Percentiles rank a stretch among this genome's conserved stretches.
Evolutionary conservation across 2,113 vertebrate species (phyloP).

Genomic region (Gopherus flavomarginatus): DNA sequence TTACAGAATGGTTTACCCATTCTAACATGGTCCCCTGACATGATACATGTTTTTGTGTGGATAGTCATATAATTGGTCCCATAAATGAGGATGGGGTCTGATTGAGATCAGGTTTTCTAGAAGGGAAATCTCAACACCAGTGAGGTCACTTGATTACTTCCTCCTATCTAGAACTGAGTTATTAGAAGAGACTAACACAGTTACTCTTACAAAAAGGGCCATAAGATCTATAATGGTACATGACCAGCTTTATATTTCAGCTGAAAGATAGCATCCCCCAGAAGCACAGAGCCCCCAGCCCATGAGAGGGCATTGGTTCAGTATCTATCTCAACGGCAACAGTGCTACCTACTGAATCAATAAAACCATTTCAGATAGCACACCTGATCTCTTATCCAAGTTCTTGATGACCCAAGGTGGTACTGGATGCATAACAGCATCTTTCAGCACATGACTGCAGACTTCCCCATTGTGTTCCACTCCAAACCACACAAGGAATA

Average conservation of each 20-base stretch:
- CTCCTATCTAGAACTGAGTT: not conserved
- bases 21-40: not conserved
- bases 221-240: not conserved
- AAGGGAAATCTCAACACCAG: not conserved
- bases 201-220: not conserved
- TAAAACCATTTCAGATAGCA: not conserved
- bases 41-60: not conserved
- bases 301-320: not conserved
- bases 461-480: not conserved
- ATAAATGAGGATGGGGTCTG: not conserved
- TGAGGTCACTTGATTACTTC: not conserved
- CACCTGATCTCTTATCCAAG: not conserved
- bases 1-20: not conserved
- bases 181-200: fast-evolving
- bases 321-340: fast-evolving
- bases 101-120: fast-evolving
- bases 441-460: not conserved
- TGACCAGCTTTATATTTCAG: not conserved
- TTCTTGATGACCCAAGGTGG: not conserved
- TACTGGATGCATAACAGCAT: not conserved
- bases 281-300: not conserved
- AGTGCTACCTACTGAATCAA: not conserved
- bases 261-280: not conserved
- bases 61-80: fast-evolving
- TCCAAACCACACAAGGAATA: not conserved